These are phyloP conservation scores for Bubo blakistoni DNA, from an alignment of 2,113 vertebrate genomes.

Conservation along the genomic window DNA sequence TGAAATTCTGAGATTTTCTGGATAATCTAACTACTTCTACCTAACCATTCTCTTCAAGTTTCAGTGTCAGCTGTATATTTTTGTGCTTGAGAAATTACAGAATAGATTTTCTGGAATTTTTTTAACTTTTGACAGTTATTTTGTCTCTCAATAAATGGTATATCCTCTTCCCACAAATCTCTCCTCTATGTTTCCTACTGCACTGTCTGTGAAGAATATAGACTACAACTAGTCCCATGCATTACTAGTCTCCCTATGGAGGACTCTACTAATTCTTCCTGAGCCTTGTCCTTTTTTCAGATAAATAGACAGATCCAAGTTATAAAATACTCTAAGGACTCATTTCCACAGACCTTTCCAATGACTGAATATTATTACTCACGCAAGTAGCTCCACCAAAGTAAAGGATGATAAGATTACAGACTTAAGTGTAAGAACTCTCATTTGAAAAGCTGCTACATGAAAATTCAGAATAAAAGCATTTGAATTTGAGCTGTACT, in stretches of 20 bases:
- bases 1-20: background rate
- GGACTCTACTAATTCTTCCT: background rate
- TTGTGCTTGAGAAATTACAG: background rate
- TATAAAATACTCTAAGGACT: background rate
- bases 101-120: background rate
- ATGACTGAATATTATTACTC: background rate
- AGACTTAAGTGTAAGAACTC: background rate
- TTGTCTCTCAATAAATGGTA: background rate
- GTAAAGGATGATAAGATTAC: background rate
- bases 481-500: background rate
- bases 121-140: background rate
- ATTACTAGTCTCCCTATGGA: background rate
- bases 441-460: background rate
- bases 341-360: background rate
- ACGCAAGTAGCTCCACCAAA: background rate
- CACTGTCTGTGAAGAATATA: background rate
- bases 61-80: rapidly evolving
- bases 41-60: background rate
- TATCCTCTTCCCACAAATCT: background rate
- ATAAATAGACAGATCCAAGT: background rate
- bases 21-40: background rate
- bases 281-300: background rate
- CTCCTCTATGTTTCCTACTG: background rate
- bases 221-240: background rate
- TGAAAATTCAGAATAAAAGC: background rate